Percentiles rank a stretch among this genome's conserved stretches.
phyloP scores from a whole-genome alignment of 1,140 invertebrate genomes.

The Polypedilum pembai region DNA sequence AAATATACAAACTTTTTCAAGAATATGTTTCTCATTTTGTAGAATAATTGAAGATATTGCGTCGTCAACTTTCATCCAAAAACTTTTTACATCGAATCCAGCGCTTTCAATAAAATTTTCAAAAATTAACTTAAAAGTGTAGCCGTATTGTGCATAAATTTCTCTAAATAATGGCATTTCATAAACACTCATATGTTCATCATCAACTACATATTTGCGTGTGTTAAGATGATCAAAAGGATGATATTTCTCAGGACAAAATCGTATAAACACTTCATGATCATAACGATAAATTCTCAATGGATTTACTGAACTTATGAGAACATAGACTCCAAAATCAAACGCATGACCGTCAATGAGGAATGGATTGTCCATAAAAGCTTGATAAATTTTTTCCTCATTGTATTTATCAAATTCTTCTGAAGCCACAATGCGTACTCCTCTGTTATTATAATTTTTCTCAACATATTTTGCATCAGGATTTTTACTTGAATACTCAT shows the following conservation, averaged over 20 bases:
- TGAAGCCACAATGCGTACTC: slow-evolving; percentile 66
- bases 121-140: slow-evolving; percentile 76
- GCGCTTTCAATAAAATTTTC: slow-evolving; percentile 60
- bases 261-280: slow-evolving; percentile 78
- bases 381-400: slow-evolving; percentile 74
- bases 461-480: slow-evolving; percentile 70
- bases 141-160: slow-evolving; percentile 63
- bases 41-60: slow-evolving; percentile 63
- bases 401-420: slow-evolving; percentile 59
- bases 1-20: neutral
- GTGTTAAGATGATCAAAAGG: slow-evolving; percentile 70
- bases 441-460: slow-evolving; percentile 82
- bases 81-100: slow-evolving; percentile 57
- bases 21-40: slow-evolving; percentile 47
- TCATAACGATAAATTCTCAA: slow-evolving; percentile 78
- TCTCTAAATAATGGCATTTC: slow-evolving; percentile 72
- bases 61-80: slow-evolving; percentile 71
- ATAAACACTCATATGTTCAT: slow-evolving; percentile 88
- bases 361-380: slow-evolving; percentile 72
- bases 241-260: slow-evolving; percentile 79
- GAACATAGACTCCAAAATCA: slow-evolving; percentile 88
- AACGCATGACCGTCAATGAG: slow-evolving; percentile 79
- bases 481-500: slow-evolving; percentile 58
- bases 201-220: slow-evolving; percentile 85
- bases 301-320: slow-evolving; percentile 80